Conservation (phyloP, 2,113 vertebrate species). For the Capreolus pygargus region DNA sequence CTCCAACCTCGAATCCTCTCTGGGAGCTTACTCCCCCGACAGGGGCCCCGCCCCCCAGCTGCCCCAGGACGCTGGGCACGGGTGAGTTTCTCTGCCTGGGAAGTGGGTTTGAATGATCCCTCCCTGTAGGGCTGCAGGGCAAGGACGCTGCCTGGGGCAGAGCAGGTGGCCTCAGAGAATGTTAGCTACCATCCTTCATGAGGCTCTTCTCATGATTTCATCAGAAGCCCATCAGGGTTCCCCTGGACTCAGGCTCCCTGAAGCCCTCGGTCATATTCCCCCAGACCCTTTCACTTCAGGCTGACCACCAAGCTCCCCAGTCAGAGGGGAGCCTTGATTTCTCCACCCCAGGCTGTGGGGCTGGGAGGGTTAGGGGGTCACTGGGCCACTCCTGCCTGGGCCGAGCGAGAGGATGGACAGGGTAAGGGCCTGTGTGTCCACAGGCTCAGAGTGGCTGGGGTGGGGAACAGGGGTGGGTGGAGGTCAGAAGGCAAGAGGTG, state of each 20-base stretch:
- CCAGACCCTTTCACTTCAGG: neutral
- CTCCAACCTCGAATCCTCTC: neutral
- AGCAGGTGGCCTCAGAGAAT: neutral
- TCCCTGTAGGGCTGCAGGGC: neutral
- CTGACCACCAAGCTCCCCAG: neutral
- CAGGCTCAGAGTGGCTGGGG: accelerated
- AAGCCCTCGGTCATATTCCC: neutral
- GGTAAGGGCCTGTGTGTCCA: neutral
- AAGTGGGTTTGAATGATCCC: neutral
- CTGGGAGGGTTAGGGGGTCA: neutral
- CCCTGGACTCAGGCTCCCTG: neutral
- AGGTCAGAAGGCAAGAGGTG: neutral
- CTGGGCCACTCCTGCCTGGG: neutral
- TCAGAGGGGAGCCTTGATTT: neutral
- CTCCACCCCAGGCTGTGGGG: neutral
- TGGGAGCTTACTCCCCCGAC: neutral
- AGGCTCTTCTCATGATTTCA: neutral
- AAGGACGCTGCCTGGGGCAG: no score
- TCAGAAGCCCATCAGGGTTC: neutral
- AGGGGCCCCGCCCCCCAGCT: neutral
- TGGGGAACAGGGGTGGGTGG: neutral
- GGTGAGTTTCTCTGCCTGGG: neutral
- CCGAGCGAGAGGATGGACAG: neutral
- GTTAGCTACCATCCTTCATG: neutral
- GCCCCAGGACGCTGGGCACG: neutral